These are phyloP conservation scores for Stylophora pistillata DNA, from an alignment of 64 coral and sea anemone species.

Conservation along the genomic window DNA sequence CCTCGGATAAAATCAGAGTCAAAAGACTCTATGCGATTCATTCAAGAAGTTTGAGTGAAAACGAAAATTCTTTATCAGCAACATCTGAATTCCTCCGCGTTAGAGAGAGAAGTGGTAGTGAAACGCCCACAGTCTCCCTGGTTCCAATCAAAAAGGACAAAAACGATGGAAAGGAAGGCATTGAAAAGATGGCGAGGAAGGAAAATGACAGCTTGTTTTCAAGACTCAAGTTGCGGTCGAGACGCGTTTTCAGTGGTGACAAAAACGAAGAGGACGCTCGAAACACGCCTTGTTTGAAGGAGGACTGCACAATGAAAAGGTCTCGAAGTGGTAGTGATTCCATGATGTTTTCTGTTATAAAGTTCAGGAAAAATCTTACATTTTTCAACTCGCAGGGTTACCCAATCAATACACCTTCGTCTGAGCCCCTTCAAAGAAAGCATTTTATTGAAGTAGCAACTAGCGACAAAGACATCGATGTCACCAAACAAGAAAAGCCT, in stretches of 20 bases:
- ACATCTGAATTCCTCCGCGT: background rate
- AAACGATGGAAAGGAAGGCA: background rate
- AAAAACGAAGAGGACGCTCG: background rate
- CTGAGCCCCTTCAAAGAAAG: background rate
- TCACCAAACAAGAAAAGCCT: background rate
- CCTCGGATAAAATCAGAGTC: constrained; percentile 2
- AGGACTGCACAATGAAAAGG: background rate
- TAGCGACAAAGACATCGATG: background rate
- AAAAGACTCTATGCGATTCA: constrained; percentile 1
- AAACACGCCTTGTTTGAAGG: background rate
- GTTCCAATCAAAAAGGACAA: background rate
- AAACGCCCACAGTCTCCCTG: background rate
- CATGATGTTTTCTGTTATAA: background rate
- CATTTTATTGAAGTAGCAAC: background rate
- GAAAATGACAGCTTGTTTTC: background rate
- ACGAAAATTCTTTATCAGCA: background rate
- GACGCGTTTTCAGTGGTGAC: background rate
- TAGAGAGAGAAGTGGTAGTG: background rate
- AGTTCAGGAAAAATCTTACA: background rate
- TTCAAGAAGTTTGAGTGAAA: background rate
- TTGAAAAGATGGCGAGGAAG: background rate
- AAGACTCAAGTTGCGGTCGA: background rate
- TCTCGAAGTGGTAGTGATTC: constrained; percentile 10
- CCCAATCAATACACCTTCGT: background rate
- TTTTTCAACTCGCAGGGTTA: background rate